Conservation (phyloP, 2,113 vertebrate species). For the Bolborhynchus lineola region DNA sequence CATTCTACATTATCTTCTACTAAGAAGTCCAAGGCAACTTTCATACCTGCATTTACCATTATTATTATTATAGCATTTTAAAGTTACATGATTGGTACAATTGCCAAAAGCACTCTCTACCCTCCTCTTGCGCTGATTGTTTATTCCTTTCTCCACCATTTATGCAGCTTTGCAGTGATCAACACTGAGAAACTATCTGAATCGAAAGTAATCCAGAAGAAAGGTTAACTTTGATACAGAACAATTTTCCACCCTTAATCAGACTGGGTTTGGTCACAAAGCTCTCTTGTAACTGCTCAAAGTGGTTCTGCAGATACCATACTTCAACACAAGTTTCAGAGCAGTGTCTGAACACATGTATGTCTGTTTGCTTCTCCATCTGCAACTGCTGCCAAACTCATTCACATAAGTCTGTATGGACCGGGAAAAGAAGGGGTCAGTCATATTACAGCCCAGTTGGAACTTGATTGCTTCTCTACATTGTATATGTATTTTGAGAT, state of each 20-base stretch:
- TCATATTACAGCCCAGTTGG: neutral
- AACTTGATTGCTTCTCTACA: neutral
- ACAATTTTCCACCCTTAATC: neutral
- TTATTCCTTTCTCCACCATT: neutral
- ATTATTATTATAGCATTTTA: neutral
- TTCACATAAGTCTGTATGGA: fast-evolving
- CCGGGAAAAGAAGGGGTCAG: neutral
- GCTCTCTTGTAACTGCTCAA: neutral
- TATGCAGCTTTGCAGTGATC: neutral
- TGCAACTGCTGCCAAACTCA: neutral
- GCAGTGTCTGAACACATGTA: fast-evolving
- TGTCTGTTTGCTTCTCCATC: neutral
- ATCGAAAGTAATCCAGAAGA: neutral
- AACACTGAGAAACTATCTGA: neutral
- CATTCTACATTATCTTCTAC: neutral
- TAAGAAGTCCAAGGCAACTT: neutral
- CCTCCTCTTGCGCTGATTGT: neutral
- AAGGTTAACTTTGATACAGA: neutral
- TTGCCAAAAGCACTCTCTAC: neutral
- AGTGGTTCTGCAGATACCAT: neutral
- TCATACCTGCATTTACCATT: neutral
- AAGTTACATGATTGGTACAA: neutral
- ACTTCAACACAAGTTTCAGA: neutral
- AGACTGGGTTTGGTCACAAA: neutral
- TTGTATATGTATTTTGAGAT: neutral